Base-by-base conservation (phyloP, 2,113 vertebrate genomes). In the Ochotona princeps region DNA sequence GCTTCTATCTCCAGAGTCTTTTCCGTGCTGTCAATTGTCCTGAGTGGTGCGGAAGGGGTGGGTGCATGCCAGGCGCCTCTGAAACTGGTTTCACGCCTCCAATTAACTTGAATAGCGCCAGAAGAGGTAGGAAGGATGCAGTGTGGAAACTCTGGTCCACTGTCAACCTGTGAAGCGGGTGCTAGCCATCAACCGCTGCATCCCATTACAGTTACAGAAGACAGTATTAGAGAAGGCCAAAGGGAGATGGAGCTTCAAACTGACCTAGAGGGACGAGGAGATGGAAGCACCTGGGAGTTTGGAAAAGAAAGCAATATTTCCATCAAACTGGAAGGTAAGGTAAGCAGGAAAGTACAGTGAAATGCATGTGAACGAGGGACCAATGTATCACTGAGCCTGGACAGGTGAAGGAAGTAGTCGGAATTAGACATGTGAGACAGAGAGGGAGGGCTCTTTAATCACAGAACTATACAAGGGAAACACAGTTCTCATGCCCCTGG, bases 401-500 rank as follows among this genome's bases (percentile, higher is more conserved):
- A 30, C 3, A 25, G 70, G n/a, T 6, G 13, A 63, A 65, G 69
- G 74, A 66, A 25, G n/a, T 76, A 81, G 72, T 57, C 25, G 35
- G 65, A 75, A 75, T 91, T 74, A 75, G 89, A 60, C n/a, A 72
- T 54, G 35, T 91, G 23, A 81, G 65, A 26, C 72, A 18, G 63
- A 75, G 61, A 54, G 17, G 12, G 26, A 66, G 25, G 14, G 18
- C 11, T 73, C 60, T 38, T 75, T 35, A 51, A 23, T 51, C 38
- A 4, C 12, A 80, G 76, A 83, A 35, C 72, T 69, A 54, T 69
- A 35, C 65, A 83, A 94, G 78, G 78, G 78, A 54, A 94, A 49
- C 86, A 80, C 75, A 91, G 92, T 83, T 90, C 90, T 94, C 90
- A 92, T 20, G 74, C 57, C 87, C 87, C 82, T 51, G 44, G 17